These are phyloP conservation scores for Autographa pulchrina DNA, from an alignment of 2,888 invertebrate genomes.

Conservation along the genomic window DNA sequence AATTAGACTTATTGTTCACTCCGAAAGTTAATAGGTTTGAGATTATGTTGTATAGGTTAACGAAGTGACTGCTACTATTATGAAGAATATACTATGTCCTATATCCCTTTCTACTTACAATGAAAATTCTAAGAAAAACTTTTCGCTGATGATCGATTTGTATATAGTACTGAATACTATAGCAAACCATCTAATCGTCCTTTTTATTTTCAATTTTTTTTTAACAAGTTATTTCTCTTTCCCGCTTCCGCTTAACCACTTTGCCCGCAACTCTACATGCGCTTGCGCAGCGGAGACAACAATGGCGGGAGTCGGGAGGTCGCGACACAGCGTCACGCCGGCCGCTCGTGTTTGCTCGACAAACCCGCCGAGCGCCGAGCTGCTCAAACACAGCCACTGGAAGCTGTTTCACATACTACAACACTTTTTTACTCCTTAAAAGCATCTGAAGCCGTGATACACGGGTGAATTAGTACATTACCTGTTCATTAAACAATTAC, in stretches of 20 bases:
- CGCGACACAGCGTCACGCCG: conserved; percentile 65
- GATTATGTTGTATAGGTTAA: too few species aligned
- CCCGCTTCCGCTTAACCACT: conserved; percentile 23
- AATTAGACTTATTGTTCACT: not conserved
- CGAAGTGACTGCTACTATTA: too few species aligned
- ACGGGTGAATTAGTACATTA: conserved; percentile 34
- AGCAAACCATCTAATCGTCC: too few species aligned
- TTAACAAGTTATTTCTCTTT: too few species aligned
- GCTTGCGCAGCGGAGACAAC: conserved; percentile 63
- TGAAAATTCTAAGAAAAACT: too few species aligned
- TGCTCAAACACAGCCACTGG: conserved; percentile 67
- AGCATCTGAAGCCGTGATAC: conserved; percentile 33
- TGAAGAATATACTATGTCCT: too few species aligned
- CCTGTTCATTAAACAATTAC: not conserved
- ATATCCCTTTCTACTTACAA: too few species aligned
- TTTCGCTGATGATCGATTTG: too few species aligned
- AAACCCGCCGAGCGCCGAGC: conserved; percentile 54
- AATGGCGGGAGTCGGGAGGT: conserved; percentile 64
- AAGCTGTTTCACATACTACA: conserved; percentile 72
- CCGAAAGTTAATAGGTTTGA: not conserved
- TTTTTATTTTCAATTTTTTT: too few species aligned
- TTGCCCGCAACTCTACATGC: conserved; percentile 33
- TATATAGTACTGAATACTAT: too few species aligned
- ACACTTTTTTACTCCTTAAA: conserved; percentile 61
- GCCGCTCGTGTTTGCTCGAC: conserved; percentile 65